A percentile compares a stretch with the other conserved stretches of the same genome.
phyloP scores from a whole-genome alignment of 2,113 vertebrate genomes.

The Serranochromis macrocephalus region DNA sequence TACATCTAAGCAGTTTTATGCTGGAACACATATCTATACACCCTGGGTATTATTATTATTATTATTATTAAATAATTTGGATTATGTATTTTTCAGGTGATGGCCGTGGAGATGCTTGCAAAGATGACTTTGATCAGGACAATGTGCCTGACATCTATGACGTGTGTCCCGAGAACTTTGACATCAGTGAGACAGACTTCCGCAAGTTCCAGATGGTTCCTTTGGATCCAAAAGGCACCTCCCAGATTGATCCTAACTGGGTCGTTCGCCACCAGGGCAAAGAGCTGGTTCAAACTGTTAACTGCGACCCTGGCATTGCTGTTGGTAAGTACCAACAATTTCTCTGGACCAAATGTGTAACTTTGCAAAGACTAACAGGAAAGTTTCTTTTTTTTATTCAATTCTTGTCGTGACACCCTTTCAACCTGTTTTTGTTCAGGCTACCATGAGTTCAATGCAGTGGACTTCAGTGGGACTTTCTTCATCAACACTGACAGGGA shows the following conservation, averaged over 20 bases:
- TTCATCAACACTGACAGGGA: constrained; percentile 98
- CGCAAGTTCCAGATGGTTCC: constrained; percentile 98
- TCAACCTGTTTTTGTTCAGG: constrained; percentile 62
- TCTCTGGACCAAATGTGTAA: not conserved
- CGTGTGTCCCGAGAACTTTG: constrained; percentile 94
- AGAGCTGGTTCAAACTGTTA: constrained; percentile 97
- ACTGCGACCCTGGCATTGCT: constrained; percentile 97
- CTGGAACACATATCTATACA: not conserved
- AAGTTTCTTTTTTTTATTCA: not conserved
- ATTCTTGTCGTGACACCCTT: not conserved
- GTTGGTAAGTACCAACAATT: constrained; percentile 72
- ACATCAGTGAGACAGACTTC: constrained; percentile 96
- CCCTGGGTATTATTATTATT: not conserved
- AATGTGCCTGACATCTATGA: constrained; percentile 92
- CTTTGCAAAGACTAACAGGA: not conserved
- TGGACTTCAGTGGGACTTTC: constrained; percentile 99
- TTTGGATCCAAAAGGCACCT: constrained; percentile 95
- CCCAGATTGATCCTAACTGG: constrained; percentile 98
- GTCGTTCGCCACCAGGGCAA: constrained; percentile 98
- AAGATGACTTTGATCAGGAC: constrained; percentile 95
- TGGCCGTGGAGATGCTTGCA: constrained; percentile 94
- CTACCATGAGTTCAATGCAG: constrained; percentile 93
- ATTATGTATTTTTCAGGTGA: constrained; percentile 71
- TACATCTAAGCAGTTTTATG: not conserved
- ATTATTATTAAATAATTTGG: not conserved